A percentile compares a stretch with the other conserved stretches of the same genome.
Evolutionary conservation across 1,140 invertebrate species (phyloP).

Genomic region (Bactericera cockerelli): DNA sequence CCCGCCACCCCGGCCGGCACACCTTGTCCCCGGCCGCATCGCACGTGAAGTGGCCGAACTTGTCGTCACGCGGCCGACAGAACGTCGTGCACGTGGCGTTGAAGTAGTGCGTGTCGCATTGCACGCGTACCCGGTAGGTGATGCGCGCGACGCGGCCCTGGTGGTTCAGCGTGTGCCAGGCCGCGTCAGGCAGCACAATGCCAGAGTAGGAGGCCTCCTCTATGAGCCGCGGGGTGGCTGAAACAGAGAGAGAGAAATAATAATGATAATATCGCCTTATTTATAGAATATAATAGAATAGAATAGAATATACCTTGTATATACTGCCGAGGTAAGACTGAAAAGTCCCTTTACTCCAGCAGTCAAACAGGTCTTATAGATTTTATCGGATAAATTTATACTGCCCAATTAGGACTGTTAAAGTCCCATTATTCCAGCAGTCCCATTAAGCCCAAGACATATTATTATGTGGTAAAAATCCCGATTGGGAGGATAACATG

Average conservation of each 20-base stretch:
- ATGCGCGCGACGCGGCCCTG: slow-evolving; percentile 54
- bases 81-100: slow-evolving; percentile 86
- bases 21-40: slow-evolving; percentile 73
- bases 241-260: slow-evolving; percentile 19
- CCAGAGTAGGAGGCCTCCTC: slow-evolving; percentile 79
- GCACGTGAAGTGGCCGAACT: slow-evolving; percentile 88
- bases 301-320: too few relatives aligned
- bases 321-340: too few relatives aligned
- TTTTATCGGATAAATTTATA: too few relatives aligned
- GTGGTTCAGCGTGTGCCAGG: slow-evolving; percentile 80
- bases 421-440: too few relatives aligned
- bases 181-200: slow-evolving; percentile 68
- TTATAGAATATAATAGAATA: too few relatives aligned
- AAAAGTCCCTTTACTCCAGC: too few relatives aligned
- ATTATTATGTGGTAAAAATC: too few relatives aligned
- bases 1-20: slow-evolving; percentile 85
- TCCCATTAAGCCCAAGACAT: too few relatives aligned
- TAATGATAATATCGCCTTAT: slow-evolving; percentile 8
- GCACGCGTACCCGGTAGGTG: slow-evolving; percentile 74
- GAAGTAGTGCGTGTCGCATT: slow-evolving; percentile 84
- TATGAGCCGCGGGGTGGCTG: slow-evolving; percentile 41
- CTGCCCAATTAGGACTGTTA: too few relatives aligned
- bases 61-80: slow-evolving; percentile 78
- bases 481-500: too few relatives aligned
- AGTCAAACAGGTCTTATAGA: too few relatives aligned